Evolutionary conservation across 2,113 vertebrate genomes (phyloP).

Genomic region (Sakesphorus luctuosus): DNA sequence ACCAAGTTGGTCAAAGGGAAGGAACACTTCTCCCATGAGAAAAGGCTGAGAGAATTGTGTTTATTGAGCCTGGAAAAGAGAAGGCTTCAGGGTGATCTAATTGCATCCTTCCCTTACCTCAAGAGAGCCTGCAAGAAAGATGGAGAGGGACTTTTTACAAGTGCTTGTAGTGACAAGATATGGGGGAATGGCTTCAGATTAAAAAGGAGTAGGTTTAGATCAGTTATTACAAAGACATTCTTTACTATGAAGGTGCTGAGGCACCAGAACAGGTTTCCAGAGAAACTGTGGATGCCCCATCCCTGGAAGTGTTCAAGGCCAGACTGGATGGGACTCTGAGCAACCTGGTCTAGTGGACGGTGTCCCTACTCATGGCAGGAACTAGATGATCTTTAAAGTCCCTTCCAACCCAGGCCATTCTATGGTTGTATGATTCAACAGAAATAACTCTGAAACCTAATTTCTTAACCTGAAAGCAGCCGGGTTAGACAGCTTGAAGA

Average conservation of each 20-base stretch:
- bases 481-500: slow-evolving; percentile 22
- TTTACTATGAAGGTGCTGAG: not conserved
- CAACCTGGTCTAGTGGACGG: not conserved
- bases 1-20: not conserved
- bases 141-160: not conserved
- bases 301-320: not conserved
- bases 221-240: not conserved
- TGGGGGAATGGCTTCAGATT: not conserved
- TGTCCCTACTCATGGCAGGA: not conserved
- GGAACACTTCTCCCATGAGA: not conserved
- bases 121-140: not conserved
- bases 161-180: not conserved
- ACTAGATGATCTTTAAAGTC: not conserved
- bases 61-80: not conserved
- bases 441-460: not conserved
- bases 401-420: not conserved
- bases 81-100: not conserved
- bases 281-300: not conserved
- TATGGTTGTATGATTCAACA: not conserved
- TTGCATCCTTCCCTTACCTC: not conserved
- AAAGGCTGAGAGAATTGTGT: not conserved
- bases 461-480: not conserved
- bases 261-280: not conserved
- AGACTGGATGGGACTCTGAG: not conserved
- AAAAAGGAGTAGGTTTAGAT: not conserved